These are phyloP conservation scores for Sebastes fasciatus DNA, from an alignment of 2,113 vertebrate genomes.

Conservation along the genomic window DNA sequence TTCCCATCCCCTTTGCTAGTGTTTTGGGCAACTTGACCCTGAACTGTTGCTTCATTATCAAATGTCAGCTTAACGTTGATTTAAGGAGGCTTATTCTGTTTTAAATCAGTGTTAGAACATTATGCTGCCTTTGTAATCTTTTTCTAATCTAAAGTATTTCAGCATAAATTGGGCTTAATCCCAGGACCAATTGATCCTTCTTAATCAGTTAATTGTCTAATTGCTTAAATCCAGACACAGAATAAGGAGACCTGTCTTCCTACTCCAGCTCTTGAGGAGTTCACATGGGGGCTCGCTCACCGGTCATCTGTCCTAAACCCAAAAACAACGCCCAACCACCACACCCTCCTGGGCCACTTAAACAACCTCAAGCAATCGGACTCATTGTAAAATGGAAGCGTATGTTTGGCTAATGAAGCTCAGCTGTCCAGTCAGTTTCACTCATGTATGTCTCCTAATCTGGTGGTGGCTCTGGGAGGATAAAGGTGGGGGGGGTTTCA, in stretches of 20 bases:
- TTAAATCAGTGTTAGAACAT: slow-evolving; percentile 64
- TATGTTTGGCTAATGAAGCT: slow-evolving; percentile 77
- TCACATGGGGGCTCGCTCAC: slow-evolving; percentile 19
- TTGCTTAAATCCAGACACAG: slow-evolving; percentile 74
- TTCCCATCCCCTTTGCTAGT: too few relatives aligned
- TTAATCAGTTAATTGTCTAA: slow-evolving; percentile 79
- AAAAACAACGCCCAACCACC: slow-evolving; percentile 36
- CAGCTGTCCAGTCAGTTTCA: slow-evolving; percentile 77
- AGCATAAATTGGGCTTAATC: slow-evolving; percentile 66
- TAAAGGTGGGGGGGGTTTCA: slow-evolving; percentile 62
- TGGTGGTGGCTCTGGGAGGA: slow-evolving; percentile 67
- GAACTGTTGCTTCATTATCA: slow-evolving; percentile 33
- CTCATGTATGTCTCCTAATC: slow-evolving; percentile 79
- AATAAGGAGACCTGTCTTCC: slow-evolving; percentile 35
- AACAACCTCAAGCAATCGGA: slow-evolving; percentile 40
- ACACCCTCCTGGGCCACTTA: slow-evolving; percentile 24
- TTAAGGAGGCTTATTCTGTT: slow-evolving; percentile 59
- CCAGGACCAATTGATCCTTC: slow-evolving; percentile 66
- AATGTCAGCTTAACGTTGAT: slow-evolving; percentile 36
- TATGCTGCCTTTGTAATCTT: slow-evolving; percentile 68
- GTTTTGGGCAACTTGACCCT: too few relatives aligned
- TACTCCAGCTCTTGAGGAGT: slow-evolving; percentile 45
- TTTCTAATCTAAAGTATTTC: slow-evolving; percentile 73
- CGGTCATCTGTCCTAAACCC: slow-evolving; percentile 51
- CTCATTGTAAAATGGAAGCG: slow-evolving; percentile 64